A percentile compares a stretch with the other conserved stretches of the same genome.
phyloP scores from a whole-genome alignment of 2,797 vertebrate genomes.

The Pelochelys cantorii region DNA sequence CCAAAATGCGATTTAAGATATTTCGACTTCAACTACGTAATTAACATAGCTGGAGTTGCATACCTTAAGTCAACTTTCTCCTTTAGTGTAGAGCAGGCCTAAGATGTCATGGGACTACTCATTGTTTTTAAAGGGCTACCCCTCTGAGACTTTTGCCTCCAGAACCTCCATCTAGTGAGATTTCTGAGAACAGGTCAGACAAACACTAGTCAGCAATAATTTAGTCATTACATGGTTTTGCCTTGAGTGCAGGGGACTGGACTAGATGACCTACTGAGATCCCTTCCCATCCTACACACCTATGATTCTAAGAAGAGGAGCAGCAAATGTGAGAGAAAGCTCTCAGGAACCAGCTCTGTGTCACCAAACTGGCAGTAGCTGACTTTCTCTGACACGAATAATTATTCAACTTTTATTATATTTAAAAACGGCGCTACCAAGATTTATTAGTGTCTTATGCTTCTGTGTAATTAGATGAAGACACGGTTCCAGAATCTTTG shows the following conservation, averaged over 20 bases:
- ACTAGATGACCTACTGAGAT: background rate
- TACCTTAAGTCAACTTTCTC: too few species aligned
- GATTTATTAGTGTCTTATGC: conserved; percentile 24
- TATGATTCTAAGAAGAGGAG: background rate
- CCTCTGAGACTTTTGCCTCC: background rate
- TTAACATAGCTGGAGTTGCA: too few species aligned
- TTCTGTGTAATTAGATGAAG: conserved; percentile 28
- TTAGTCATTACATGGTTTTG: background rate
- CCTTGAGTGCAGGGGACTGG: background rate
- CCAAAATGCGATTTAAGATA: too few species aligned
- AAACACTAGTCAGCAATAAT: background rate
- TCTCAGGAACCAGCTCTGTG: background rate
- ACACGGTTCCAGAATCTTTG: conserved; percentile 28
- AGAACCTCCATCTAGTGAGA: background rate
- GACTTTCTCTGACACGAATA: background rate
- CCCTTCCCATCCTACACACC: background rate
- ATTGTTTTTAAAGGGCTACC: too few species aligned
- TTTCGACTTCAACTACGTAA: too few species aligned
- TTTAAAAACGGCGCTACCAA: background rate
- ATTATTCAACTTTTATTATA: background rate
- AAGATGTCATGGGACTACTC: too few species aligned
- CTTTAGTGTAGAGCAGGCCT: too few species aligned
- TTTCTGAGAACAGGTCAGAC: background rate
- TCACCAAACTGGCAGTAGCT: background rate
- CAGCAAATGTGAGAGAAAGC: background rate